Percentiles rank a stretch among this genome's conserved stretches.
These are phyloP conservation scores for Apocheima hispidaria DNA, from an alignment of 2,888 invertebrate genomes.

Conservation along the genomic window DNA sequence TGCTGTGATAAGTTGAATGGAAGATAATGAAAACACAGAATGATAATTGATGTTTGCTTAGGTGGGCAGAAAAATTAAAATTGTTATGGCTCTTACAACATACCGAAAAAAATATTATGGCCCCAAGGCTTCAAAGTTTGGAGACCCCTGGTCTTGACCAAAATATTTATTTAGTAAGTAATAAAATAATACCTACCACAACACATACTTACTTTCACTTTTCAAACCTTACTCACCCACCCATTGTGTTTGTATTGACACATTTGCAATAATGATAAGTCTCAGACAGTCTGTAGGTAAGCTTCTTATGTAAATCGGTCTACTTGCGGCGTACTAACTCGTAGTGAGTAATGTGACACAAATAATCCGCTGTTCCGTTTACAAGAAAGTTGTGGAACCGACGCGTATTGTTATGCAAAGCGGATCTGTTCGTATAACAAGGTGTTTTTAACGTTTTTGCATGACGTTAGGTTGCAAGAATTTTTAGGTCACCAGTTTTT, in stretches of 20 bases:
- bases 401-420: conserved; percentile 76
- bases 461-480: conserved; percentile 22
- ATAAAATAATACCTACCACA: too few species aligned
- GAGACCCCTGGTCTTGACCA: too few species aligned
- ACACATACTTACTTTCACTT: conserved; percentile 40
- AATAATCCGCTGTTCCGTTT: conserved; percentile 68
- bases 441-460: conserved; percentile 34
- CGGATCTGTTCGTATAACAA: conserved; percentile 55
- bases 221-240: conserved; percentile 12
- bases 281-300: conserved; percentile 45
- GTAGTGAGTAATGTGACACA: conserved; percentile 70
- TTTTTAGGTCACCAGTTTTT: conserved; percentile 18
- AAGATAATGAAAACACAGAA: too few species aligned
- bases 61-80: too few species aligned
- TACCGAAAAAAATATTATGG: too few species aligned
- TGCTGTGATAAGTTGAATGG: too few species aligned
- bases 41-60: too few species aligned
- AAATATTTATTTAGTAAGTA: neutral
- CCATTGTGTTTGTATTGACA: conserved; percentile 46
- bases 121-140: too few species aligned
- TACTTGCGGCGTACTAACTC: conserved; percentile 47
- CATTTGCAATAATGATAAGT: conserved; percentile 59
- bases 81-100: too few species aligned
- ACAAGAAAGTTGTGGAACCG: conserved; percentile 57
- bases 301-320: conserved; percentile 68